phyloP scores from a whole-genome alignment of 2,888 invertebrate species.

The Lithosia quadra region DNA sequence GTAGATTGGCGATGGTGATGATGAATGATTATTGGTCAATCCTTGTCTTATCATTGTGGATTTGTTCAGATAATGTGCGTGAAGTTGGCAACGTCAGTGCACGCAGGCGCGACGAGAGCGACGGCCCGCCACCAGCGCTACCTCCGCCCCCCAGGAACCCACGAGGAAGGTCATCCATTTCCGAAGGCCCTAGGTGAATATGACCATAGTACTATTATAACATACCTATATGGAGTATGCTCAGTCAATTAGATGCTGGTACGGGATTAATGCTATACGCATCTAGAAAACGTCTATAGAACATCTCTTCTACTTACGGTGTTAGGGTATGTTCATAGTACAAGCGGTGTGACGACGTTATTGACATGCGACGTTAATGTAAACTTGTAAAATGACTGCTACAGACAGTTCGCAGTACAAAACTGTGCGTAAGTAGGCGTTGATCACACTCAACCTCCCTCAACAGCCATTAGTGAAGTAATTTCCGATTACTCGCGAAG shows the following conservation, averaged over 20 bases:
- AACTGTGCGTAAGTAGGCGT: not conserved
- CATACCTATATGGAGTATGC: not conserved
- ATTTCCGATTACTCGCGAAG: not conserved
- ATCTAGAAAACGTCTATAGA: not conserved
- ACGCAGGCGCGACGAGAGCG: constrained; percentile 73
- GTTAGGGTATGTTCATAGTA: not conserved
- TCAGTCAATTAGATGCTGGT: not conserved
- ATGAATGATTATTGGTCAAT: constrained; percentile 11
- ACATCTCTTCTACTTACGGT: not conserved
- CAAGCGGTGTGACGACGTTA: not conserved
- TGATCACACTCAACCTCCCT: not conserved
- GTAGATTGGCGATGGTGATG: constrained; percentile 7
- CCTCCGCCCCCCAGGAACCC: constrained; percentile 81
- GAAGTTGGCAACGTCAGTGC: constrained; percentile 68
- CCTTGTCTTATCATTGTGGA: constrained; percentile 49
- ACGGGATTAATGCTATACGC: not conserved
- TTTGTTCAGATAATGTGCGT: constrained; percentile 73
- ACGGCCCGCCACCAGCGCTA: constrained; percentile 78
- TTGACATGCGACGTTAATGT: not conserved
- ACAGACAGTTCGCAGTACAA: too few species aligned
- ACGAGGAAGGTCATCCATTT: constrained; percentile 63
- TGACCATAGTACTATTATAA: not conserved
- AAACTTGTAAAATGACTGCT: too few species aligned
- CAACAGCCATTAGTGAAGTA: not conserved
- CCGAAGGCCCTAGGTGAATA: constrained; percentile 70